Evolutionary conservation across 2,797 vertebrate genomes (phyloP).

Genomic region (Buceros bicornis): DNA sequence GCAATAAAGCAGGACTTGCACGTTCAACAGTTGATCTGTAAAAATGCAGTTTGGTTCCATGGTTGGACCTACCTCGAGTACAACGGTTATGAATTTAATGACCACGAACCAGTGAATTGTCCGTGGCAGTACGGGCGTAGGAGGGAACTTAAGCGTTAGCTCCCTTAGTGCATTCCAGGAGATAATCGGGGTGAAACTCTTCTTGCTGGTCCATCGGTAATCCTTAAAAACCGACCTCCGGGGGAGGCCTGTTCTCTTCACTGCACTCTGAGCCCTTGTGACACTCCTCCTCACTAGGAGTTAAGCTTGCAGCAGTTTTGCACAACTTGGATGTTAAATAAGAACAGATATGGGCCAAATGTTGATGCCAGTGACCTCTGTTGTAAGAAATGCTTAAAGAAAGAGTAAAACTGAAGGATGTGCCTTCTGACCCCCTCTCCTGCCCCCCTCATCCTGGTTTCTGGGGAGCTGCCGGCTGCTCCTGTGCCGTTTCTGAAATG

Average conservation of each 20-base stretch:
- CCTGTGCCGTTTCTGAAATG: not conserved
- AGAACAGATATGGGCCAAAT: not conserved
- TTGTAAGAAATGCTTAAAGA: not conserved
- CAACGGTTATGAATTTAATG: not conserved
- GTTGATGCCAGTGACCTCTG: not conserved
- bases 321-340: not conserved
- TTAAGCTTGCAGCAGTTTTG: conserved; percentile 2
- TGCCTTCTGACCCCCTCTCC: not conserved
- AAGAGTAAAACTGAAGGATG: not conserved
- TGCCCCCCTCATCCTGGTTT: fast-evolving
- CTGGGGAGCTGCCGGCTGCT: not conserved
- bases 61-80: not conserved
- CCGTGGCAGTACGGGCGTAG: not conserved
- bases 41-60: not conserved
- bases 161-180: not conserved
- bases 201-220: not conserved
- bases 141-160: not conserved
- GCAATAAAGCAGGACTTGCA: not conserved
- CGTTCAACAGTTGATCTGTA: not conserved
- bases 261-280: not conserved
- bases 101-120: not conserved
- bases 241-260: not conserved
- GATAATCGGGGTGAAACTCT: not conserved
- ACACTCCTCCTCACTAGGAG: not conserved
- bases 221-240: not conserved